These are phyloP conservation scores for Thunnus maccoyii DNA, from an alignment of 2,113 vertebrate species.

Conservation along the genomic window DNA sequence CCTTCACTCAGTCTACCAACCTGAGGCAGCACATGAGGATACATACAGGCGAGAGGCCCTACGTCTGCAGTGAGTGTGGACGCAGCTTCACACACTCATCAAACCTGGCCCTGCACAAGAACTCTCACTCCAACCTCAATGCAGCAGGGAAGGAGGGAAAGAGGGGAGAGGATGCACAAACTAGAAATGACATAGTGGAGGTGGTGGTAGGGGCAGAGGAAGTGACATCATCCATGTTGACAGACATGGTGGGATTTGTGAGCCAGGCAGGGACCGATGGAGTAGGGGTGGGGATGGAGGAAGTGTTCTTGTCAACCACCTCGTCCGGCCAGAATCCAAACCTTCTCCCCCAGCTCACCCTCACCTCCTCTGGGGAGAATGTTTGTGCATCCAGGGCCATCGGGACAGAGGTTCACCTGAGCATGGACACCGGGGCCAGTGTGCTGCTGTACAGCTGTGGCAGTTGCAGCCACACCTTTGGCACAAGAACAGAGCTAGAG, in stretches of 20 bases:
- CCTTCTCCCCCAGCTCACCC: conserved; percentile 79
- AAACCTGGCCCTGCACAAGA: conserved; percentile 89
- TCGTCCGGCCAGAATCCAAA: conserved; percentile 61
- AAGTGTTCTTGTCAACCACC: conserved; percentile 83
- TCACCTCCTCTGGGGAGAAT: conserved; percentile 64
- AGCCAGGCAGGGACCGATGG: conserved; percentile 80
- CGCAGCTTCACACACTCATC: conserved; percentile 92
- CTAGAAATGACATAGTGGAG: conserved; percentile 63
- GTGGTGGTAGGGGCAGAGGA: conserved; percentile 77
- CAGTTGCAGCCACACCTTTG: conserved; percentile 86
- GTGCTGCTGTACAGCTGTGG: conserved; percentile 87
- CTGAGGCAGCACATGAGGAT: conserved; percentile 92
- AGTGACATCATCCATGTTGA: conserved; percentile 77
- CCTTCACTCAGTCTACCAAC: conserved; percentile 94
- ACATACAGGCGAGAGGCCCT: conserved; percentile 89
- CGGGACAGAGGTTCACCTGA: conserved; percentile 82
- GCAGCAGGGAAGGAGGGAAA: conserved; percentile 69
- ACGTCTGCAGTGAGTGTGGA: conserved; percentile 82
- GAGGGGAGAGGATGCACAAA: conserved; percentile 44
- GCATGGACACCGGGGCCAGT: conserved; percentile 81
- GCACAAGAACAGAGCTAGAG: conserved; percentile 84
- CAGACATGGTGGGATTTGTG: conserved; percentile 85
- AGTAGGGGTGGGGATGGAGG: conserved; percentile 81
- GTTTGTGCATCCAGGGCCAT: conserved; percentile 68
- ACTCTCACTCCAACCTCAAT: conserved; percentile 80